Evolutionary conservation across 2,113 vertebrate genomes (phyloP).

Genomic region (Triplophysa tibetana): DNA sequence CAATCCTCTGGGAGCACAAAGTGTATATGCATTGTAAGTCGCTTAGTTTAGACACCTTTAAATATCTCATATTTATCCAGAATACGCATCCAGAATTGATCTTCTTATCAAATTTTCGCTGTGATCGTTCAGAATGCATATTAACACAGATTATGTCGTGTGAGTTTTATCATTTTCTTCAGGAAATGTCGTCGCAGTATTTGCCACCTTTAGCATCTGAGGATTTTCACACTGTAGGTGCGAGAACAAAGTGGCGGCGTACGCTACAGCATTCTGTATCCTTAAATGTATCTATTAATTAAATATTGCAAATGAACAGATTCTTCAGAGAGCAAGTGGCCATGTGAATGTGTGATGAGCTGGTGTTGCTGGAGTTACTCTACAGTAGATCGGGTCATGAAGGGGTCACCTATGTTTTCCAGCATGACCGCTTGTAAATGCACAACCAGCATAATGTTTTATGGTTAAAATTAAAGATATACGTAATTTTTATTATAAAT

Average conservation of each 20-base stretch:
- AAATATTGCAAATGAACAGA: constrained; percentile 16
- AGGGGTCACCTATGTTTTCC: not conserved
- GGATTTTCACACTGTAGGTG: constrained; percentile 16
- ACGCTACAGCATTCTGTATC: not conserved
- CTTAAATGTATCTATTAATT: not conserved
- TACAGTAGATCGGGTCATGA: not conserved
- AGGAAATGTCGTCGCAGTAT: not conserved
- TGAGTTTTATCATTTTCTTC: not conserved
- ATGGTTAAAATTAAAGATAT: not conserved
- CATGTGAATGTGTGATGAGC: constrained; percentile 16
- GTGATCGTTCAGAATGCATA: too few relatives aligned
- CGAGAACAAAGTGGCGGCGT: not conserved
- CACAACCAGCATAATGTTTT: not conserved
- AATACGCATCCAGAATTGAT: not conserved
- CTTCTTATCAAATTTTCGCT: too few relatives aligned
- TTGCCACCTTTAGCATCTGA: not conserved
- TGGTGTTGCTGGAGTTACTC: constrained; percentile 11
- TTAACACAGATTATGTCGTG: not conserved
- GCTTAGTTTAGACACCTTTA: too few relatives aligned
- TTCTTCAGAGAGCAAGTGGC: not conserved
- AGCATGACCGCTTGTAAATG: not conserved
- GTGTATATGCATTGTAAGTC: too few relatives aligned
- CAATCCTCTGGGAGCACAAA: too few relatives aligned
- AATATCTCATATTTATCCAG: not conserved
- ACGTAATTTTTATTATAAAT: too few relatives aligned